Base-by-base conservation (phyloP, 2,888 invertebrate species). In the Gymnoscelis rufifasciata region DNA sequence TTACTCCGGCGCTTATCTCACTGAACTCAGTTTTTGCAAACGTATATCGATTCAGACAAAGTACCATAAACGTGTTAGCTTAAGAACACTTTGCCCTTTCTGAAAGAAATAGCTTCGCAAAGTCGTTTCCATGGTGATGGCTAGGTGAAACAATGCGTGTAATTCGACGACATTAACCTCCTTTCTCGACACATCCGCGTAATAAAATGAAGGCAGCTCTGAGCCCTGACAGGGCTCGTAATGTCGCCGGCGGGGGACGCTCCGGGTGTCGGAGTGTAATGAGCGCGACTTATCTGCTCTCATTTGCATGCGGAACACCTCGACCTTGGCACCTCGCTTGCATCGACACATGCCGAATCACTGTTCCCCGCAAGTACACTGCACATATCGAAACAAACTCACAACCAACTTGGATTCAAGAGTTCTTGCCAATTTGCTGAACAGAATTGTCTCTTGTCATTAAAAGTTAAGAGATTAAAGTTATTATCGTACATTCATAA, bases 301-400 rank as follows among this genome's bases (percentile, higher is more conserved):
- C 78, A 84, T 87, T 88, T 86, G 74, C 84, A 86, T 86, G 75
- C 77, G 66, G 63, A 75, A 78, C 77, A 71, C 71, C 74, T 71
- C 83, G 86, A 83, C 87, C 86, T 86, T 86, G 84, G 77, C 82
- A 78, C 78, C 74, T 64, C 56, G 55, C 68, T 78, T 73, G 74
- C 74, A 74, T 64, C 69, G 66, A 64, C 74, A 48, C 71, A 67
- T 68, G 66, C 67, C 65, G 70, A 76, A 76, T 64, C 65, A 38
- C 38, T 15, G 10, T n/a, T 35, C 19, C 8, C 28, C 14, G 24
- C 15, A 28, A 1, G 3, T 8, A 10, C 35, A 7, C 10, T 8
- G 11, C 26, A 7, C 26, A 8, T 8, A 1, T n/a, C n/a, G n/a
- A n/a, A n/a, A 26, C 26, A 8, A 26, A 2, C 2, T 19, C 19